These are phyloP conservation scores for Phortica okadai DNA, from an alignment of 2,888 invertebrate genomes.

Conservation along the genomic window DNA sequence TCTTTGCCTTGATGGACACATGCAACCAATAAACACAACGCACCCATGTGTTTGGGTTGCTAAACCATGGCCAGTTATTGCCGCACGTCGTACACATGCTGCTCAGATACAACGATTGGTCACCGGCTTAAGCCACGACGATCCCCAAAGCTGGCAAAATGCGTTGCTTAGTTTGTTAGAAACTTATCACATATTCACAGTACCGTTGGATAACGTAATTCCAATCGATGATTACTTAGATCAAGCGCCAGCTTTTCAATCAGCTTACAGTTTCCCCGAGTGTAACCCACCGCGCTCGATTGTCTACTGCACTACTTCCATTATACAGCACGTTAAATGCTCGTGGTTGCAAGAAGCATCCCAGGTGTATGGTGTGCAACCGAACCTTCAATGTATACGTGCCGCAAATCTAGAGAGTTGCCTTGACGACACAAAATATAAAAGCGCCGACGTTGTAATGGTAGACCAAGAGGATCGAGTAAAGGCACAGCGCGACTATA, in stretches of 20 bases:
- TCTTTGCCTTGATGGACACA: slow-evolving; percentile 86
- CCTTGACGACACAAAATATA: slow-evolving; percentile 80
- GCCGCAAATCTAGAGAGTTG: slow-evolving; percentile 81
- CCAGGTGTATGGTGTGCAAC: slow-evolving; percentile 85
- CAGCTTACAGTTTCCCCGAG: slow-evolving; percentile 83
- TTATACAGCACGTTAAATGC: slow-evolving; percentile 86
- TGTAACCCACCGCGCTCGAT: slow-evolving; percentile 83
- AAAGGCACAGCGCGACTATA: slow-evolving; percentile 80
- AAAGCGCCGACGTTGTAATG: slow-evolving; percentile 84
- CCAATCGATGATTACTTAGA: slow-evolving; percentile 83
- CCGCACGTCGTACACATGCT: slow-evolving; percentile 79
- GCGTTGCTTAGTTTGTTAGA: slow-evolving; percentile 81
- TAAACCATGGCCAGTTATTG: slow-evolving; percentile 87
- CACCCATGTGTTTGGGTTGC: slow-evolving; percentile 87
- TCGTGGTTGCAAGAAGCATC: slow-evolving; percentile 86
- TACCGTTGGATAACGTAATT: slow-evolving; percentile 79
- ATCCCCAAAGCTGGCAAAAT: slow-evolving; percentile 78
- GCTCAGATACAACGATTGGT: slow-evolving; percentile 78
- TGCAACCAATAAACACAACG: slow-evolving; percentile 79
- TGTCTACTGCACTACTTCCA: slow-evolving; percentile 82
- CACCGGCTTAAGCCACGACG: slow-evolving; percentile 74
- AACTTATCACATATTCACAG: slow-evolving; percentile 78
- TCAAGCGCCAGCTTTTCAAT: slow-evolving; percentile 80
- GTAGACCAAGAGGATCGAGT: slow-evolving; percentile 85
- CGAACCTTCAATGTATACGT: slow-evolving; percentile 86